A percentile compares a stretch with the other conserved stretches of the same genome.
Evolutionary conservation across 2,113 vertebrate species (phyloP).

Genomic region (Rhynchopsitta pachyrhyncha): DNA sequence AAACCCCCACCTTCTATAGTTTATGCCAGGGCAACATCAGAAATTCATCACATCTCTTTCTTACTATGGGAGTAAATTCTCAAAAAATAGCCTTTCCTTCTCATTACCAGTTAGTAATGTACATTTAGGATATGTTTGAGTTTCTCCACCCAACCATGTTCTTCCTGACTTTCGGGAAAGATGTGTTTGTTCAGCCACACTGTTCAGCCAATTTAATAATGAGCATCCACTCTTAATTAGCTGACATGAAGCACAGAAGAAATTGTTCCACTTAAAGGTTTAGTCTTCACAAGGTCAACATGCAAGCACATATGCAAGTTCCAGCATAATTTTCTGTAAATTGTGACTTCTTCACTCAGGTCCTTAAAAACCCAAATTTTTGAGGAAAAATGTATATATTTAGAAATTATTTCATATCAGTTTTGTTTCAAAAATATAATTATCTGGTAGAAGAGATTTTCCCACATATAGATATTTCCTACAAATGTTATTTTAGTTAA

Average conservation of each 20-base stretch:
- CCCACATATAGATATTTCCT: background rate
- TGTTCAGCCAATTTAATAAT: background rate
- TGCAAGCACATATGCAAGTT: background rate
- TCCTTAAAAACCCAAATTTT: background rate
- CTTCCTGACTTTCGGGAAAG: constrained; percentile 1
- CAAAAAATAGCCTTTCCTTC: background rate
- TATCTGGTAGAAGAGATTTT: background rate
- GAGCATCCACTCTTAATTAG: background rate
- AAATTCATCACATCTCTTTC: background rate
- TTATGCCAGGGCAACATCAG: background rate
- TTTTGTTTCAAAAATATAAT: background rate
- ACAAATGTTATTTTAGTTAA: background rate
- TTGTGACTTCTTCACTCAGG: background rate
- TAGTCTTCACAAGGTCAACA: background rate
- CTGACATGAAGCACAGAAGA: background rate
- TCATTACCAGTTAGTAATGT: background rate
- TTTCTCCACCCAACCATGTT: background rate
- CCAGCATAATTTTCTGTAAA: background rate
- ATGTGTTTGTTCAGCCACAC: background rate
- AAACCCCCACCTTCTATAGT: background rate
- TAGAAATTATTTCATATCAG: background rate
- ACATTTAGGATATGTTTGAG: background rate
- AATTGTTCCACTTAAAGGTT: background rate
- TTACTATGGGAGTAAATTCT: background rate
- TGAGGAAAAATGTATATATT: background rate